Conservation (phyloP, 1,140 invertebrate species). For the Luehdorfia chinensis region DNA sequence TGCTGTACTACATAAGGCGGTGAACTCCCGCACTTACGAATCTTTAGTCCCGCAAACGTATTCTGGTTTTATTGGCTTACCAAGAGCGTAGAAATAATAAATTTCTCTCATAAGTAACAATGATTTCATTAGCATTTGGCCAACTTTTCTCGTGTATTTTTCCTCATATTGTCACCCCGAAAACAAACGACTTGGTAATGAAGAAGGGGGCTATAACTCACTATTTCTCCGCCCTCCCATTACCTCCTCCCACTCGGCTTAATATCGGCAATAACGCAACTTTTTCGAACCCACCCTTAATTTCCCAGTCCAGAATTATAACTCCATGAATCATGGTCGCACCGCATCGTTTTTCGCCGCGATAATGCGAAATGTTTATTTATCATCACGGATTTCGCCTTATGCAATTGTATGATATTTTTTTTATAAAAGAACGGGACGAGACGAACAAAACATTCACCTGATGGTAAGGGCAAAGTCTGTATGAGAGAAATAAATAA, state of each 20-base stretch:
- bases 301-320: constrained; percentile 51
- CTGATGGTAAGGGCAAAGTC: too few species aligned
- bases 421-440: too few species aligned
- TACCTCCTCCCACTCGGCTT: constrained; percentile 21
- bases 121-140: constrained; percentile 36
- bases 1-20: too few species aligned
- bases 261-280: constrained; percentile 49
- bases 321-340: constrained; percentile 45
- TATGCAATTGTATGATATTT: background rate
- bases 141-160: constrained; percentile 27
- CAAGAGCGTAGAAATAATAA: constrained; percentile 23
- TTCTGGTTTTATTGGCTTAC: background rate
- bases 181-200: constrained; percentile 30
- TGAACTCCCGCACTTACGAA: background rate
- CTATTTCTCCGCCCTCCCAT: constrained; percentile 25
- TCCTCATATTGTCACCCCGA: constrained; percentile 35
- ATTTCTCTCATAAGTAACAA: constrained; percentile 26
- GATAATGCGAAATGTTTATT: constrained; percentile 31
- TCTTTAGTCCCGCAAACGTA: background rate
- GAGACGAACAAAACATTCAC: too few species aligned
- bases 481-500: too few species aligned
- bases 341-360: constrained; percentile 27
- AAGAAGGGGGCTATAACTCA: constrained; percentile 44
- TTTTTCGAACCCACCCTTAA: constrained; percentile 39
- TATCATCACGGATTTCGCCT: constrained; percentile 9